A percentile compares a stretch with the other conserved stretches of the same genome.
phyloP scores from a whole-genome alignment of 1,140 invertebrate genomes.

The Scaptomyza montana region DNA sequence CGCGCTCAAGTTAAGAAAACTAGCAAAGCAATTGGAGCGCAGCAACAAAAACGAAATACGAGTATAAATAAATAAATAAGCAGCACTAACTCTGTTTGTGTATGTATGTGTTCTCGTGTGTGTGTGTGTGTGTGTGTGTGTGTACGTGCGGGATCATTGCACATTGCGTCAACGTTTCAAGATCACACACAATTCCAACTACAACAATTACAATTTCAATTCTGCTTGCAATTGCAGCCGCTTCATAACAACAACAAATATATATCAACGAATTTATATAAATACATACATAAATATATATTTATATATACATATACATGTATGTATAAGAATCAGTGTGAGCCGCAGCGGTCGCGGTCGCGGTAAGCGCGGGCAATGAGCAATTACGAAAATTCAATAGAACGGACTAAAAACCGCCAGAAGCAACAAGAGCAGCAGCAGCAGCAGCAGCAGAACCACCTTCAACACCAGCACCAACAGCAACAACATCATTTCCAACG shows the following conservation, averaged over 20 bases:
- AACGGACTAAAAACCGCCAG: slow-evolving; percentile 28
- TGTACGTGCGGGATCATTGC: slow-evolving; percentile 74
- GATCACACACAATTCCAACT: slow-evolving; percentile 71
- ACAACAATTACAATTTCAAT: slow-evolving; percentile 11
- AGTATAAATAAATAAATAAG: slow-evolving; percentile 50
- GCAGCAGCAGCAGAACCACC: slow-evolving; percentile 21
- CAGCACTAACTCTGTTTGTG: slow-evolving; percentile 26
- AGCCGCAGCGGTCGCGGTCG: slow-evolving; percentile 27
- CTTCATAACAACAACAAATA: neutral
- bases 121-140: slow-evolving; percentile 39
- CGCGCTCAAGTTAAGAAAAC: slow-evolving; percentile 74
- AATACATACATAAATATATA: neutral
- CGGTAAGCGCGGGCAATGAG: slow-evolving; percentile 37
- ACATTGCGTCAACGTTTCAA: slow-evolving; percentile 81
- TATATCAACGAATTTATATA: no score
- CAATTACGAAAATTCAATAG: slow-evolving; percentile 61
- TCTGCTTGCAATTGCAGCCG: slow-evolving; percentile 28
- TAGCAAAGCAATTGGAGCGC: slow-evolving; percentile 66
- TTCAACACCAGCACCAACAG: slow-evolving; percentile 26
- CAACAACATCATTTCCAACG: slow-evolving; percentile 17
- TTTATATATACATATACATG: neutral
- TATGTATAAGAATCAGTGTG: neutral
- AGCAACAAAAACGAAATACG: slow-evolving; percentile 52
- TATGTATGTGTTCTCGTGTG: slow-evolving; percentile 29
- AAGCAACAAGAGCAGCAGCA: slow-evolving; percentile 17